These are phyloP conservation scores for Nibea coibor DNA, from an alignment of 2,113 vertebrate genomes.

Conservation along the genomic window DNA sequence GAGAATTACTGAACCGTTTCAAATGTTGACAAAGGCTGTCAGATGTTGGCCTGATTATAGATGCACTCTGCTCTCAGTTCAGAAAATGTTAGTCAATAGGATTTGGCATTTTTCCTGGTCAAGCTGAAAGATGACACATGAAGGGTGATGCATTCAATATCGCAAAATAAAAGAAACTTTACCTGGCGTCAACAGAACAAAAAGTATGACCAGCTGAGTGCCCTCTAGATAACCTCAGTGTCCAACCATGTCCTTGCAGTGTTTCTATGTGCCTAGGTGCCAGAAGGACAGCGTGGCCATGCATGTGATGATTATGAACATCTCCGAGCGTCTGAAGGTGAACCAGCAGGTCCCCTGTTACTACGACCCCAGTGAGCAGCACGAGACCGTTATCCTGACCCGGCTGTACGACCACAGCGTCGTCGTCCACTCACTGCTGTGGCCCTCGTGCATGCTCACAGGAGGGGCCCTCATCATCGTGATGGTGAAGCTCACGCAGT, in stretches of 20 bases:
- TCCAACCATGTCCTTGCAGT: conserved; percentile 80
- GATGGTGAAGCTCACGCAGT: conserved; percentile 96
- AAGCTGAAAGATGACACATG: conserved; percentile 4
- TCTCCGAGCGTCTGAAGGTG: conserved; percentile 90
- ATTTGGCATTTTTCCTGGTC: conserved; percentile 33
- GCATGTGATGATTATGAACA: conserved; percentile 86
- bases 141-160: conserved; percentile 3
- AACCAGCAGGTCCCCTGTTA: conserved; percentile 91
- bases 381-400: conserved; percentile 90
- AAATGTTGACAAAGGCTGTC: conserved; percentile 63
- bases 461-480: conserved; percentile 90
- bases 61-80: conserved; percentile 14
- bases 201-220: neutral
- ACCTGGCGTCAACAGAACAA: neutral
- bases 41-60: conserved; percentile 53
- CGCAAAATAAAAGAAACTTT: conserved; percentile 18
- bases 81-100: conserved; percentile 33
- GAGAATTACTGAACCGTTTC: conserved; percentile 62
- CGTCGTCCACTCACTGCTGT: conserved; percentile 91
- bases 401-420: conserved; percentile 89
- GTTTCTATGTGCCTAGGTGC: conserved; percentile 94
- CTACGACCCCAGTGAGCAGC: conserved; percentile 89
- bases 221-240: conserved; percentile 25
- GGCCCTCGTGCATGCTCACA: conserved; percentile 92
- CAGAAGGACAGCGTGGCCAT: conserved; percentile 89